Conservation (phyloP, 2,797 vertebrate species). For the Alectoris magna region DNA sequence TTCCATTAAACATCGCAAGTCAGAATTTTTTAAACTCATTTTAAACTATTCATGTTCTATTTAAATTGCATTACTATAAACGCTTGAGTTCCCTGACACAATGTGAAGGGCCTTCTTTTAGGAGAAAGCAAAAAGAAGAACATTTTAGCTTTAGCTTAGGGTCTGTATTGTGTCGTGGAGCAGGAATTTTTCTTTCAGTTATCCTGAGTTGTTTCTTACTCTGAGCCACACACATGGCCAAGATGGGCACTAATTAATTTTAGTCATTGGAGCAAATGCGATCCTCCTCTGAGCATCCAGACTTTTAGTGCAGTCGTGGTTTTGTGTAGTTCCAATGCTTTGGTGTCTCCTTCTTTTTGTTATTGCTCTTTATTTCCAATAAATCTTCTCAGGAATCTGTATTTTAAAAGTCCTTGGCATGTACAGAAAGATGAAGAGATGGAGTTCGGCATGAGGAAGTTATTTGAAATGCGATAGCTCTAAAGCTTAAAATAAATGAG, state of each 20-base stretch:
- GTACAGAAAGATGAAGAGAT: background rate
- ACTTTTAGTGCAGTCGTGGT: background rate
- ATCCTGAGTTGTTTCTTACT: background rate
- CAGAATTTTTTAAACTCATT: slow-evolving; percentile 32
- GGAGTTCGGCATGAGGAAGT: background rate
- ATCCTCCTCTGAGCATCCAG: background rate
- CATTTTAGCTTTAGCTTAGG: background rate
- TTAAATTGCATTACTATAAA: background rate
- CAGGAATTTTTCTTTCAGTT: background rate
- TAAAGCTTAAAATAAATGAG: background rate
- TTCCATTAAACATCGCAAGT: background rate
- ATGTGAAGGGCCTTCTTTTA: background rate
- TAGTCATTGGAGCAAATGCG: background rate
- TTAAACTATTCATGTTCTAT: slow-evolving; percentile 3
- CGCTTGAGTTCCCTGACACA: background rate
- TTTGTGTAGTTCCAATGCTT: background rate
- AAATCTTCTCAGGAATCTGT: background rate
- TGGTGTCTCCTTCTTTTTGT: background rate
- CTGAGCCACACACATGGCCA: background rate
- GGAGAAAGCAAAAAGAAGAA: background rate
- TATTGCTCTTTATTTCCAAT: background rate
- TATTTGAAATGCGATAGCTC: background rate
- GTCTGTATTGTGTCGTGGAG: background rate
- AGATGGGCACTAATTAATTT: background rate
- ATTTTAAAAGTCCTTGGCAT: background rate